These are phyloP conservation scores for Pachycephus smyrnensis DNA, from an alignment of 2,888 invertebrate genomes.

Conservation along the genomic window DNA sequence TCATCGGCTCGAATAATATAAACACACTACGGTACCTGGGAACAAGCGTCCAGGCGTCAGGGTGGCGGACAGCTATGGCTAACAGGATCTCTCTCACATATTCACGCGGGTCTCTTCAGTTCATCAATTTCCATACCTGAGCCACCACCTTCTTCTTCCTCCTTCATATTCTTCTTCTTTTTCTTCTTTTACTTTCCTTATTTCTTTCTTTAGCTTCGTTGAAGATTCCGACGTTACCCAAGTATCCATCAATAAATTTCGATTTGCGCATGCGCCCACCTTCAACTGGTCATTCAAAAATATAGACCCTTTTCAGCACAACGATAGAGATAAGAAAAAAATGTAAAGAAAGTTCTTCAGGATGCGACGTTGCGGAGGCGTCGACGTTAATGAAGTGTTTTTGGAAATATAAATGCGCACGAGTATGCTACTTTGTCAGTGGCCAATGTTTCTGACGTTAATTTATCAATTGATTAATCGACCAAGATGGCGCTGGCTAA, in stretches of 20 bases:
- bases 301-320: not conserved
- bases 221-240: constrained; percentile 32
- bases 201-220: constrained; percentile 16
- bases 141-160: constrained; percentile 35
- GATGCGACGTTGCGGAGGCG: not conserved
- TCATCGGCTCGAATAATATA: constrained; percentile 51
- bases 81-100: constrained; percentile 37
- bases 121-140: constrained; percentile 39
- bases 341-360: not conserved
- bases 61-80: constrained; percentile 47
- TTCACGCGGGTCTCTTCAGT: constrained; percentile 32
- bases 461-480: not conserved
- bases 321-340: not conserved
- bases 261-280: not conserved
- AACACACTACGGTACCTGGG: constrained; percentile 39
- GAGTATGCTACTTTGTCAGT: not conserved
- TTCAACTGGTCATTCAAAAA: not conserved
- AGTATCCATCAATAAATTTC: not conserved
- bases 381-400: too few species aligned
- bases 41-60: constrained; percentile 57
- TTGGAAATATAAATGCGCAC: not conserved
- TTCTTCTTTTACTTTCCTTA: not conserved
- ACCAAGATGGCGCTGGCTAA: not conserved
- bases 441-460: not conserved
- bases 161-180: not conserved